Evolutionary conservation across 2,888 invertebrate genomes (phyloP), one percentile per base, ranked within the genome.

Genomic region (Anthoptus insignis): DNA sequence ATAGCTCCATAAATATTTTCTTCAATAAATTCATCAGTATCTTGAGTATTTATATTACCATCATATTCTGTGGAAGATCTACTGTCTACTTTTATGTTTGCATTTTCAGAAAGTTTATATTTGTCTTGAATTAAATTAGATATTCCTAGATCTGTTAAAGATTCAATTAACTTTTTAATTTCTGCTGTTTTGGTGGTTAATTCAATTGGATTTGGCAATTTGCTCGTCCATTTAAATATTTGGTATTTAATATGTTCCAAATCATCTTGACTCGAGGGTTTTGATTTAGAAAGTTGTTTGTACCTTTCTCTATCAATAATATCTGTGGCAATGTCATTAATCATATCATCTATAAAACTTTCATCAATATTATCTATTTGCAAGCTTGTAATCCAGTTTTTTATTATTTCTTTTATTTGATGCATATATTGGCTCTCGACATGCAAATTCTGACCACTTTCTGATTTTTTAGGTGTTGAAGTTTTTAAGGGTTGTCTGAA

Each of bases 231-330:
- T 64, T 78, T 80, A 57, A 78, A 84, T 0, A 85, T 66, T 71
- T 84, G 82, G 67, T 82, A 84, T 60, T 82, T 83, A n/a, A 86
- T 70, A 73, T 83, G 77, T 68, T 85, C 83, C 0, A 82, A 42
- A 68, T 84, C 85, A 22, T 81, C 81, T 47, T 72, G 67, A 5
- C 73, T 64, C 0, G 79, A 73, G 1, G 67, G 59, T 67, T 76
- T 77, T 0, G 71, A 67, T 6, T 71, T 72, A 13, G 80, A 77
- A 50, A 79, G 24, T 66, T 82, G 79, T 42, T 84, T 73, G 70
- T 87, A 87, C 47, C 80, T 85, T 7, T 78, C 76, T 57, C 84
- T 77, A 37, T 86, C 82, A 32, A 79, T 24, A 7, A 86, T 78
- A 56, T 86, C 84, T 2, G 34, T 66, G 13, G 78, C 77, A 63